These are phyloP conservation scores for Tachina fera DNA, from an alignment of 2,888 invertebrate genomes.

Conservation along the genomic window DNA sequence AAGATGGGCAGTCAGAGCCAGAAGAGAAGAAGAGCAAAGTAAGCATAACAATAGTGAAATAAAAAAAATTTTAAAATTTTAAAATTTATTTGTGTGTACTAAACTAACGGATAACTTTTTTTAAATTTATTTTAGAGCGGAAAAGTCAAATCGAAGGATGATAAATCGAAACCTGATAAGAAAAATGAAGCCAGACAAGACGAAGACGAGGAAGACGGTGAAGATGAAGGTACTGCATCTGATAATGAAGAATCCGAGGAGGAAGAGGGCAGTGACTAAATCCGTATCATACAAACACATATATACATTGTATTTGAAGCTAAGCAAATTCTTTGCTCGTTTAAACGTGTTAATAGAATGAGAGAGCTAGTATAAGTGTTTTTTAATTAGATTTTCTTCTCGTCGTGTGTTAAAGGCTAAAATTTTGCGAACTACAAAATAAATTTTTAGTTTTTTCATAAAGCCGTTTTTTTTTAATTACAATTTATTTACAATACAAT, in stretches of 20 bases:
- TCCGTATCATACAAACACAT: constrained; percentile 36
- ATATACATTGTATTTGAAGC: neutral
- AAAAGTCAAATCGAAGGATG: constrained; percentile 31
- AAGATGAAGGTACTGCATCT: constrained; percentile 82
- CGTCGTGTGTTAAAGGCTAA: neutral
- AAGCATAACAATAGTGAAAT: neutral
- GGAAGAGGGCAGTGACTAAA: constrained; percentile 76
- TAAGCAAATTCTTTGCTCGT: too few species aligned
- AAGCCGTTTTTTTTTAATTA: too few species aligned
- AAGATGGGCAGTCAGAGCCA: constrained; percentile 72
- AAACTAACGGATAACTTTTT: neutral
- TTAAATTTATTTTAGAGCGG: neutral
- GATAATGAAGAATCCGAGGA: constrained; percentile 68
- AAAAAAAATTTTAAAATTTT: neutral
- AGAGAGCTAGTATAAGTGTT: too few species aligned
- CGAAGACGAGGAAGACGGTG: constrained; percentile 79
- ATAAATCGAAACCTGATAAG: constrained; percentile 35
- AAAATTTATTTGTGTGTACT: too few species aligned
- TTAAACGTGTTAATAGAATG: neutral
- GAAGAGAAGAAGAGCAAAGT: constrained; percentile 76
- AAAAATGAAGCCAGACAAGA: constrained; percentile 76
- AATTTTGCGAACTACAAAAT: neutral
- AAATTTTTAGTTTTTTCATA: neutral
- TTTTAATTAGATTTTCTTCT: neutral
- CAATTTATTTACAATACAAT: too few species aligned